These are phyloP conservation scores for Zele albiditarsus DNA, from an alignment of 2,888 invertebrate species.

Conservation along the genomic window DNA sequence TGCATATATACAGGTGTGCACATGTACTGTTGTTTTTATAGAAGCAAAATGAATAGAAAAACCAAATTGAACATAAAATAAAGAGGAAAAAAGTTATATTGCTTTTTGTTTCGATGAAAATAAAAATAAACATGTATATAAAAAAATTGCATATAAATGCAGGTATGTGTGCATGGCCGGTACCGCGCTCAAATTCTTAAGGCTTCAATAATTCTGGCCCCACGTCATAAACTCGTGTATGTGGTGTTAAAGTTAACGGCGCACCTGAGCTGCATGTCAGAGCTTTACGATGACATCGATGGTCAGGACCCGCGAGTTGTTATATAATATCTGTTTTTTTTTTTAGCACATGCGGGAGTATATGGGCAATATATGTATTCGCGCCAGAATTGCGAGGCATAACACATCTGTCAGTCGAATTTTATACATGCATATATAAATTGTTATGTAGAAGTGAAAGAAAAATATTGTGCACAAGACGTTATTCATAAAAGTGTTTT, in stretches of 20 bases:
- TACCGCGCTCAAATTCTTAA: slow-evolving; percentile 6
- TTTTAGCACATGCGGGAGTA: neutral
- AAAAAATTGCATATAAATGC: neutral
- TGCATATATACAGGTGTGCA: too few species aligned
- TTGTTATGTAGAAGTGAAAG: slow-evolving; percentile 28
- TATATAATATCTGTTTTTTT: slow-evolving; percentile 31
- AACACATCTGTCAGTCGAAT: neutral
- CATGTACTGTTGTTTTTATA: too few species aligned
- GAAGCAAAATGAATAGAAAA: too few species aligned
- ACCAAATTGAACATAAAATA: neutral
- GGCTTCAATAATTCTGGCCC: slow-evolving; percentile 43
- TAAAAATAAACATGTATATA: neutral
- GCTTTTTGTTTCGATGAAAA: neutral
- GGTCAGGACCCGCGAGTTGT: slow-evolving; percentile 21
- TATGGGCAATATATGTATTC: neutral
- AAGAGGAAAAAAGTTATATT: neutral
- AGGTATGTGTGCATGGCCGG: neutral
- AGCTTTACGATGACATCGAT: slow-evolving; percentile 30
- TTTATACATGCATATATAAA: neutral
- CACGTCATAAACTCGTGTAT: slow-evolving; percentile 44
- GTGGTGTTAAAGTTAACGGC: slow-evolving; percentile 50
- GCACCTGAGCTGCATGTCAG: slow-evolving; percentile 37
- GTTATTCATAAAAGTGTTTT: slow-evolving; percentile 69
- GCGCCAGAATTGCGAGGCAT: neutral
- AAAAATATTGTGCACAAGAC: slow-evolving; percentile 23